Conservation (phyloP, 1,140 invertebrate genomes). For the Heliconius hermathena region DNA sequence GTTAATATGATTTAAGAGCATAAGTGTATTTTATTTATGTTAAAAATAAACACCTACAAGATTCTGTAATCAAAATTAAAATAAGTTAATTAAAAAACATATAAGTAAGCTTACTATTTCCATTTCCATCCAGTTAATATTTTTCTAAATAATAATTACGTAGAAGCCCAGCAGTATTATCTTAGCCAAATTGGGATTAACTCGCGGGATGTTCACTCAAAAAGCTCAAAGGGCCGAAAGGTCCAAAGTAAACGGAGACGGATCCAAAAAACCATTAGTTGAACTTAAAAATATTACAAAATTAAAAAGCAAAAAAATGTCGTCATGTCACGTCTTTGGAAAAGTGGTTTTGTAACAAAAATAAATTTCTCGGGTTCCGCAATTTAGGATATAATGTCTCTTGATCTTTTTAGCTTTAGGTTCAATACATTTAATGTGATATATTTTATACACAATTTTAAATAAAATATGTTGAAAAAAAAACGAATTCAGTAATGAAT, state of each 20-base stretch:
- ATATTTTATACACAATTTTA: too few species aligned
- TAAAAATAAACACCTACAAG: not conserved
- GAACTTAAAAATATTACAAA: not conserved
- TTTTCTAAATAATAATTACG: not conserved
- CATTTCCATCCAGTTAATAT: not conserved
- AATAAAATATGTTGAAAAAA: too few species aligned
- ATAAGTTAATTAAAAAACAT: not conserved
- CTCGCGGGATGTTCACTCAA: not conserved
- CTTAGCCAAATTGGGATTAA: not conserved
- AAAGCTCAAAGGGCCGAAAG: conserved; percentile 10
- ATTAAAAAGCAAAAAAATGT: conserved; percentile 1
- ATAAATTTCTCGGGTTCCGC: not conserved
- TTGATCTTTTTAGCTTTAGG: too few species aligned
- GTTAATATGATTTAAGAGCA: too few species aligned
- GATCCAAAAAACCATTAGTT: not conserved
- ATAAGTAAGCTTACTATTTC: not conserved
- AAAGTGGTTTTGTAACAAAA: not conserved
- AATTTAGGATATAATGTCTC: too few species aligned
- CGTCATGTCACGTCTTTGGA: not conserved
- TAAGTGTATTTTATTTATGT: too few species aligned
- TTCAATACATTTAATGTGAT: too few species aligned
- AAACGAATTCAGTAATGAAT: not conserved
- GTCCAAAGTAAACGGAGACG: not conserved
- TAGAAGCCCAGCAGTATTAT: not conserved
- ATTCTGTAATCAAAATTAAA: too few species aligned